Evolutionary conservation across 2,797 vertebrate genomes (phyloP).

Genomic region (Lemur catta): DNA sequence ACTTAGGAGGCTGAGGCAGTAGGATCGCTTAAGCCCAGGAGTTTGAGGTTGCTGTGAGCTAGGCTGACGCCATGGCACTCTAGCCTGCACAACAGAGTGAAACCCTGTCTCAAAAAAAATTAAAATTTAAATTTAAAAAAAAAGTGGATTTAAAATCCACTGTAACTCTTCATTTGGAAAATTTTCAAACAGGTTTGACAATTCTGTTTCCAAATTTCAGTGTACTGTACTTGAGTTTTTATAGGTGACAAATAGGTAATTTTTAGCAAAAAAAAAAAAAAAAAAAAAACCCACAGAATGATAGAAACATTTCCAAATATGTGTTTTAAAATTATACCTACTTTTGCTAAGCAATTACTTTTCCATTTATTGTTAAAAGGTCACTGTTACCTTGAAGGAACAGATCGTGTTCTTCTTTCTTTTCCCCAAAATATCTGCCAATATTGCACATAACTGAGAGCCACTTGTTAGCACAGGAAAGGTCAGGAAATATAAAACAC

Average conservation of each 20-base stretch:
- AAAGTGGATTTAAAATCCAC: background rate
- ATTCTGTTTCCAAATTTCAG: background rate
- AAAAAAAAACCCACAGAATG: background rate
- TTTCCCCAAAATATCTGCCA: constrained; percentile 37
- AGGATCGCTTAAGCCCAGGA: too few species aligned
- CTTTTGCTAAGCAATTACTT: constrained; percentile 26
- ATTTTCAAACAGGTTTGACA: background rate
- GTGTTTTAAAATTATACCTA: constrained; percentile 7
- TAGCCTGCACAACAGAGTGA: too few species aligned
- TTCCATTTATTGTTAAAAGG: constrained; percentile 17
- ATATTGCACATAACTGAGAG: background rate
- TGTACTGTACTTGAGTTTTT: background rate
- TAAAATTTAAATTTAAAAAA: background rate
- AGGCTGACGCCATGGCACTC: too few species aligned
- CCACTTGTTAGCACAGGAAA: constrained; percentile 21
- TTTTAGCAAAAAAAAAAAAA: constrained; percentile 11
- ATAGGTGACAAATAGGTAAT: background rate
- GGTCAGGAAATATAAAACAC: background rate
- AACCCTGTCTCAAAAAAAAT: too few species aligned
- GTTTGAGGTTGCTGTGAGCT: too few species aligned
- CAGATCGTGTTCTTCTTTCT: background rate
- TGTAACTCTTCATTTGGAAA: constrained; percentile 34
- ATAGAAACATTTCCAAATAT: background rate
- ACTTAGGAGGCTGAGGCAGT: too few species aligned
- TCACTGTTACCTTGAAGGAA: constrained; percentile 23